Percentiles rank a stretch among this genome's conserved stretches.
These are phyloP conservation scores for Oreochromis niloticus DNA, from an alignment of 2,113 vertebrate species.

Conservation along the genomic window DNA sequence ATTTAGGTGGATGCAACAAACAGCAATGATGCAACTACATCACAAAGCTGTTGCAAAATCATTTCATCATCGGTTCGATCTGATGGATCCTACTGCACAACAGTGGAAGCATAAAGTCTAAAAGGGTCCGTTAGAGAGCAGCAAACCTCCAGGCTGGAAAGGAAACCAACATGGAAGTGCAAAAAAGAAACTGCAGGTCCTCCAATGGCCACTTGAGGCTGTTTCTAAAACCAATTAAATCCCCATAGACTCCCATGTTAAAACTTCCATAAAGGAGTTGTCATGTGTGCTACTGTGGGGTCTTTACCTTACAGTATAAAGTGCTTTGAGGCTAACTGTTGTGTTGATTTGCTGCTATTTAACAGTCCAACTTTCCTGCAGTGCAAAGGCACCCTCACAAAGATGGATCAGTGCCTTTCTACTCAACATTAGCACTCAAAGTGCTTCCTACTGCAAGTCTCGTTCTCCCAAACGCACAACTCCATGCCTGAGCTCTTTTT, in stretches of 20 bases:
- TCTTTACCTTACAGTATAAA: not conserved
- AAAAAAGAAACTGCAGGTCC: not conserved
- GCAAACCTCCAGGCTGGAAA: not conserved
- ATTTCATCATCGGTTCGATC: not conserved
- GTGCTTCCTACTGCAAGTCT: not conserved
- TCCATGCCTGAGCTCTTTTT: not conserved
- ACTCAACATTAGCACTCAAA: not conserved
- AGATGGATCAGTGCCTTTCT: not conserved
- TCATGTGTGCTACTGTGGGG: not conserved
- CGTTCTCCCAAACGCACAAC: not conserved
- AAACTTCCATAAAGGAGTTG: accelerated
- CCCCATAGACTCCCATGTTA: accelerated
- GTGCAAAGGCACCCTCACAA: not conserved
- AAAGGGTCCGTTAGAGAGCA: accelerated
- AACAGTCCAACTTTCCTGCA: not conserved
- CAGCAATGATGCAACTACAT: not conserved
- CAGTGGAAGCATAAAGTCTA: not conserved
- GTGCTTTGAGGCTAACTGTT: not conserved
- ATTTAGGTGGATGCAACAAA: not conserved
- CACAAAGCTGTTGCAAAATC: not conserved
- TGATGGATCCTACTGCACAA: not conserved
- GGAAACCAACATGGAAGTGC: not conserved
- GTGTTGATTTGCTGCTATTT: not conserved
- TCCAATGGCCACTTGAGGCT: not conserved
- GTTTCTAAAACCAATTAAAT: not conserved